These are phyloP conservation scores for Noctua janthe DNA, from an alignment of 2,888 invertebrate species.

Conservation along the genomic window DNA sequence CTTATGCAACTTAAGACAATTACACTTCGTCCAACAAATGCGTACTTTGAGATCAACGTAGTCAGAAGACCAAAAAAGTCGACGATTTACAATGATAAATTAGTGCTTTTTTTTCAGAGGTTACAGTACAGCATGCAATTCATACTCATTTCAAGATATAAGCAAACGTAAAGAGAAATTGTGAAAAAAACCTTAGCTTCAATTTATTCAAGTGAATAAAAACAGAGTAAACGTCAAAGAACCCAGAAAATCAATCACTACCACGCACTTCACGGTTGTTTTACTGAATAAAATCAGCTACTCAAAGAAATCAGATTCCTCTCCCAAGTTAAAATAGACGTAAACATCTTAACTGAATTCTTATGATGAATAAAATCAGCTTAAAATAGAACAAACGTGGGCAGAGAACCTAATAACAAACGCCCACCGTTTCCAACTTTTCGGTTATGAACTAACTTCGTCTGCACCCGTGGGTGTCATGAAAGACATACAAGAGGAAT, in stretches of 20 bases:
- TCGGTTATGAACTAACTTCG: not conserved
- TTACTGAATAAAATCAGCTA: not conserved
- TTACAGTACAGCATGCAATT: not conserved
- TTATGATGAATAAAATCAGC: not conserved
- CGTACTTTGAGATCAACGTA: too few species aligned
- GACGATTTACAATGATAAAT: not conserved
- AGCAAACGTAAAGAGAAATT: not conserved
- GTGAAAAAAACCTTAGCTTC: not conserved
- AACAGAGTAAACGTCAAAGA: not conserved
- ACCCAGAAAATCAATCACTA: not conserved
- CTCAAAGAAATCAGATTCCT: not conserved
- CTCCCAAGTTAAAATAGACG: not conserved
- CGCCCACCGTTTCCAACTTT: constrained; percentile 8
- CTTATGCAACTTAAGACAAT: not conserved
- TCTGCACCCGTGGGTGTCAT: constrained; percentile 3
- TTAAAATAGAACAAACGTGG: constrained; percentile 25
- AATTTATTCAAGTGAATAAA: not conserved
- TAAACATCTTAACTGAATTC: not conserved
- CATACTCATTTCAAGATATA: not conserved
- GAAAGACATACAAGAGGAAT: not conserved
- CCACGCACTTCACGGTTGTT: not conserved
- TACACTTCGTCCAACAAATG: not conserved
- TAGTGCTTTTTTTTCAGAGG: not conserved
- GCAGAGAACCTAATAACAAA: constrained; percentile 11
- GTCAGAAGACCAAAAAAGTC: not conserved